Base-by-base conservation (phyloP, 2,888 invertebrate species). In the Sphaerophoria rueppellii region DNA sequence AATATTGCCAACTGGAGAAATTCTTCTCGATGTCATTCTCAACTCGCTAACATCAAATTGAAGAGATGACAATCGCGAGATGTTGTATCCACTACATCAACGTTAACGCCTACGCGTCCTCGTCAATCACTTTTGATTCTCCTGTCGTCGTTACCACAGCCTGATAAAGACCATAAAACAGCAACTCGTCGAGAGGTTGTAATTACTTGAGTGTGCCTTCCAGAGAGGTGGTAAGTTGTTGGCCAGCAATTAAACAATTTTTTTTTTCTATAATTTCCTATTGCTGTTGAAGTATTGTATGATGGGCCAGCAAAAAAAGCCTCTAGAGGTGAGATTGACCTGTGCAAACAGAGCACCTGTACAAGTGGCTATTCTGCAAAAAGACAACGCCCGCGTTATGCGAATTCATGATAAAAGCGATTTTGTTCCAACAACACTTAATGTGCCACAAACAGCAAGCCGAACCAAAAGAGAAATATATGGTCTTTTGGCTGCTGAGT, bases 381-480 rank as follows among this genome's bases (percentile, higher is more conserved):
- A 40, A 70, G 81, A 60, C 83, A 55, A 74, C 81, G 72, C 83
- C 80, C 83, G 71, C 83, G 80, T 83, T 24, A 76, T 80, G 54
- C 48, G 72, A 71, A 74, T 73, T 70, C 52, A 16, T 34, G 34
- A 60, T 70, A 58, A 16, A 14, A n/a, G 4, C 0, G n/a, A 57
- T 58, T 34, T 43, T 55, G 48, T 58, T 12, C n/a, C 14, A n/a
- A 14, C 35, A 16, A 14, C 34, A 83, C 75, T 75, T 75, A 79
- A 79, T 79, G 67, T 72, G 82, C 60, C 80, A 61, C 61, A 83
- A 83, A 70, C 76, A 72, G 76, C 79, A 79, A 75, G 83, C 75
- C 72, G 72, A 83, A 72, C 75, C 80, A 83, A 80, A 75, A 83
- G 76, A 80, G 75, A 40, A 63, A 83, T 72, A 69, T 80, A 83